Evolutionary conservation across 2,113 vertebrate genomes (phyloP).

Genomic region (Oplegnathus fasciatus): DNA sequence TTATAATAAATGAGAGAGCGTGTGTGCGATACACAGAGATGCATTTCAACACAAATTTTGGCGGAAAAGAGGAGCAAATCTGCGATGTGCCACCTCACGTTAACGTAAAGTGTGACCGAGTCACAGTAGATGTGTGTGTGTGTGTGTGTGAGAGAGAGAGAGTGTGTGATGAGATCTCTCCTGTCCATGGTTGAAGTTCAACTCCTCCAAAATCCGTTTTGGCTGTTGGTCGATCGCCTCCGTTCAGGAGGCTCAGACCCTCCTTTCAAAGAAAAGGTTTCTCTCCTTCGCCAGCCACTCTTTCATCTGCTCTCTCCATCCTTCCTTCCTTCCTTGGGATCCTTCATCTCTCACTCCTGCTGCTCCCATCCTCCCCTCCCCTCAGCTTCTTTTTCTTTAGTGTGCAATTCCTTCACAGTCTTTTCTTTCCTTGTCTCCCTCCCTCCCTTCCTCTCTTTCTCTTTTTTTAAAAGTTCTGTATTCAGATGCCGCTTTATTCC

Average conservation of each 20-base stretch:
- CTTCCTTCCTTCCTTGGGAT: slow-evolving; percentile 52
- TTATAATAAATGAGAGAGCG: slow-evolving; percentile 39
- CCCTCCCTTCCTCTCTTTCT: slow-evolving; percentile 22
- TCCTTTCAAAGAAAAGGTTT: slow-evolving; percentile 51
- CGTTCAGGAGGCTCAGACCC: slow-evolving; percentile 33
- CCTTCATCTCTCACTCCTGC: slow-evolving; percentile 63
- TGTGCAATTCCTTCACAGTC: slow-evolving; percentile 76
- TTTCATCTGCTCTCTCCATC: slow-evolving; percentile 60
- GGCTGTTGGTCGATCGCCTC: slow-evolving; percentile 52
- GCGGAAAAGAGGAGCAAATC: slow-evolving; percentile 50
- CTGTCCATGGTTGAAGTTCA: slow-evolving; percentile 60
- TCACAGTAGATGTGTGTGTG: slow-evolving; percentile 39
- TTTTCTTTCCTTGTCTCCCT: slow-evolving; percentile 58
- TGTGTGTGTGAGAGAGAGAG: slow-evolving; percentile 23
- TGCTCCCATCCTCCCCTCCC: slow-evolving; percentile 61
- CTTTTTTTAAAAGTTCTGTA: slow-evolving; percentile 65
- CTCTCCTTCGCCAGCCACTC: slow-evolving; percentile 57
- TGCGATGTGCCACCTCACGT: slow-evolving; percentile 46
- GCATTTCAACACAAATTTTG: slow-evolving; percentile 63
- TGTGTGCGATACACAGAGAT: slow-evolving; percentile 41
- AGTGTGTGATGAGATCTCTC: slow-evolving; percentile 54
- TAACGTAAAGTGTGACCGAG: slow-evolving; percentile 43
- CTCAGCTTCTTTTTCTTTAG: slow-evolving; percentile 62
- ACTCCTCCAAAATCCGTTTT: slow-evolving; percentile 53
- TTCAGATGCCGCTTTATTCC: slow-evolving; percentile 71